Evolutionary conservation across 1,140 invertebrate genomes (phyloP).

Genomic region (Conus betulinus): DNA sequence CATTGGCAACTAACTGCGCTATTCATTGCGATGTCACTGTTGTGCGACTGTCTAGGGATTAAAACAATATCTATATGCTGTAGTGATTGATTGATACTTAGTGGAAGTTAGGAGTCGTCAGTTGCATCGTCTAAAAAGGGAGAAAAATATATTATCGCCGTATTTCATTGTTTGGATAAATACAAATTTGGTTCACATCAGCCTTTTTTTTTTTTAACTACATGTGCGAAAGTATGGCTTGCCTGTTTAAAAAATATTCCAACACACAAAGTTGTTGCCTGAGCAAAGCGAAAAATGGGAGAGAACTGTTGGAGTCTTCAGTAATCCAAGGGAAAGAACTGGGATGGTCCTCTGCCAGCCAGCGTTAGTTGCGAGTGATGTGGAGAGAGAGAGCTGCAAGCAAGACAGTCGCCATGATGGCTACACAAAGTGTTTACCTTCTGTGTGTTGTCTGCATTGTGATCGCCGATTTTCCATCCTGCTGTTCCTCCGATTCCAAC

Average conservation of each 20-base stretch:
- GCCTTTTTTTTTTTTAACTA: neutral
- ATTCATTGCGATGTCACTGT: no score
- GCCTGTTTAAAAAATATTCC: no score
- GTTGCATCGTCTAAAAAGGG: no score
- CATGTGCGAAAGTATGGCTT: no score
- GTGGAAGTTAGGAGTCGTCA: no score
- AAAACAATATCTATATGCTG: no score
- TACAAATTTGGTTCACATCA: no score
- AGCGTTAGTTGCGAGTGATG: neutral
- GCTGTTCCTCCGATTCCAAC: neutral
- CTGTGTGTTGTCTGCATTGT: neutral
- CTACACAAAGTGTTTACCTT: neutral
- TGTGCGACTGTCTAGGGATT: no score
- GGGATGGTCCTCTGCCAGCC: neutral
- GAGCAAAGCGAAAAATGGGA: neutral
- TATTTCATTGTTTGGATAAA: no score
- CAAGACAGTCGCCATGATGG: constrained; percentile 36
- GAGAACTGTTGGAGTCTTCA: neutral
- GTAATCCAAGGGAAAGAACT: neutral
- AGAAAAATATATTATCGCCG: no score
- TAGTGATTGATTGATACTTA: no score
- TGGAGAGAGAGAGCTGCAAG: neutral
- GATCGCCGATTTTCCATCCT: neutral
- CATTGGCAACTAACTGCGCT: no score
- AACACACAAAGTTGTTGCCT: neutral